phyloP scores from a whole-genome alignment of 2,888 invertebrate species.

The Vanessa cardui region DNA sequence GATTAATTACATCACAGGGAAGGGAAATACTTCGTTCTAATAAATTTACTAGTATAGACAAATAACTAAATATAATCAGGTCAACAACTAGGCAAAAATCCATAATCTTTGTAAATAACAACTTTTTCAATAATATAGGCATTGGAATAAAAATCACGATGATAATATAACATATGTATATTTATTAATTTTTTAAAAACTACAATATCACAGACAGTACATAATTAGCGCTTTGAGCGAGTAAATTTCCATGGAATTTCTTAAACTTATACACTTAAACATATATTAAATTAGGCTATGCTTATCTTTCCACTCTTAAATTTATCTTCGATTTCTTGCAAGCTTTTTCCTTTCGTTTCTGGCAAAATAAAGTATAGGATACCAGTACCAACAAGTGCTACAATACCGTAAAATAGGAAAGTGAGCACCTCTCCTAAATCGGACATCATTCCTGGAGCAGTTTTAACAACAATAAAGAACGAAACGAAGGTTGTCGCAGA shows the following conservation, averaged over 20 bases:
- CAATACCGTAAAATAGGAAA: conserved; percentile 84
- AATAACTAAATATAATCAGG: too few species aligned
- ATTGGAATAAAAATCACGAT: conserved; percentile 38
- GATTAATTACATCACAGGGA: too few species aligned
- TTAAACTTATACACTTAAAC: conserved; percentile 29
- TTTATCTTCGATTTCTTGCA: conserved; percentile 86
- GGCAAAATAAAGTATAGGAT: conserved; percentile 84
- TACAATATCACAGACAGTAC: conserved; percentile 72
- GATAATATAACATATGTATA: conserved; percentile 45
- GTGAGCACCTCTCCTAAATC: conserved; percentile 83
- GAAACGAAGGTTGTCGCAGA: conserved; percentile 85
- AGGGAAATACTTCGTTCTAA: too few species aligned
- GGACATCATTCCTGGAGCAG: conserved; percentile 84
- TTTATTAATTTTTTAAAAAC: conserved; percentile 53
- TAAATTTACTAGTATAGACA: too few species aligned
- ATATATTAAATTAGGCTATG: conserved; percentile 50
- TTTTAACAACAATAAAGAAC: conserved; percentile 86
- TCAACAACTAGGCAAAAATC: too few species aligned
- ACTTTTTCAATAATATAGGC: background rate
- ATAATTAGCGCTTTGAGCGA: conserved; percentile 57
- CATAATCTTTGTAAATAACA: background rate
- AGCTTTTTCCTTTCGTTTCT: conserved; percentile 86
- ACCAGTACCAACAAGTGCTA: conserved; percentile 82
- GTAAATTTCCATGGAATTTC: conserved; percentile 38
- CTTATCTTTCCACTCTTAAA: conserved; percentile 66